Evolutionary conservation across 2,113 vertebrate genomes (phyloP).

Genomic region (Sinosuthora webbiana): DNA sequence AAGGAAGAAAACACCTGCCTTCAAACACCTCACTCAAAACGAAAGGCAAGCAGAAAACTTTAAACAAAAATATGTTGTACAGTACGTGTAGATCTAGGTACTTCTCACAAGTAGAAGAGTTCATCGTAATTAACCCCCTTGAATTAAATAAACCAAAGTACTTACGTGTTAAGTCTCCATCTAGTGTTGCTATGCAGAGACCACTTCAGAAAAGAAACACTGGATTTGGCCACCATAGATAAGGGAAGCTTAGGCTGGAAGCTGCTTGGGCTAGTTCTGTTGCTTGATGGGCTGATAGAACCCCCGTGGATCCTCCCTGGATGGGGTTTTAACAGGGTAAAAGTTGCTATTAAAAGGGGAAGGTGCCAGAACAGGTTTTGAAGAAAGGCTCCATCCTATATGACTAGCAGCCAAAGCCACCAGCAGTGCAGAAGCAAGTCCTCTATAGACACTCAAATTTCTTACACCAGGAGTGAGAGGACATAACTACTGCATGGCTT

Average conservation of each 20-base stretch:
- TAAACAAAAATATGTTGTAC: background rate
- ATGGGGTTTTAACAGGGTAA: background rate
- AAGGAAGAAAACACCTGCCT: background rate
- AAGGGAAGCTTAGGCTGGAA: background rate
- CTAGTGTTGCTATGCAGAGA: background rate
- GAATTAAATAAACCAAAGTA: background rate
- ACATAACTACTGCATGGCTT: background rate
- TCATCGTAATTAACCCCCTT: background rate
- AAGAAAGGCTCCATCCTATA: background rate
- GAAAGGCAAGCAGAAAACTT: background rate
- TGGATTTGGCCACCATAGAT: background rate
- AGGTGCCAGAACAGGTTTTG: background rate
- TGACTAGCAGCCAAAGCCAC: background rate
- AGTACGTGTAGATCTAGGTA: background rate
- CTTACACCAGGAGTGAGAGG: background rate
- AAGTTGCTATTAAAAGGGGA: background rate
- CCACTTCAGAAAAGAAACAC: background rate
- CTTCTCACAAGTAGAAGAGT: background rate
- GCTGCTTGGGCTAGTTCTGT: background rate
- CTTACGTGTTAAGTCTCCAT: background rate
- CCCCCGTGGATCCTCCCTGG: background rate
- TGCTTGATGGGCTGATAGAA: background rate
- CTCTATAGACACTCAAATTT: background rate
- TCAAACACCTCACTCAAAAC: background rate
- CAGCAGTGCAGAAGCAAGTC: background rate